These are phyloP conservation scores for Myotis daubentonii DNA, from an alignment of 2,797 vertebrate genomes.

Conservation along the genomic window DNA sequence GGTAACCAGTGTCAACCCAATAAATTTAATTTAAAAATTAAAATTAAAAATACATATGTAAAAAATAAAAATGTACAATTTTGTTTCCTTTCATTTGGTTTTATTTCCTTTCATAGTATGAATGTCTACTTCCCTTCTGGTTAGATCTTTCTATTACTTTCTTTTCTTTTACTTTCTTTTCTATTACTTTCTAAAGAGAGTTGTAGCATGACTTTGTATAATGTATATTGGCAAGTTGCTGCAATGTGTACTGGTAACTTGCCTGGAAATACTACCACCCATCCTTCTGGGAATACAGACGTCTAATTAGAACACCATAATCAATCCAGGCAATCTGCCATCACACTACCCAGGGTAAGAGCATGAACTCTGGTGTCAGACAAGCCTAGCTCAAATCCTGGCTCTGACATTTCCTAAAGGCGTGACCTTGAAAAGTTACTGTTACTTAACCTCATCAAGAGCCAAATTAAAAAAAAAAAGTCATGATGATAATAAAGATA, in stretches of 20 bases:
- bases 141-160: neutral
- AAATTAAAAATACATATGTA: neutral
- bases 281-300: conserved; percentile 41
- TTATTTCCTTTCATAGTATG: neutral
- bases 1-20: neutral
- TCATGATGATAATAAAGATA: neutral
- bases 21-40: neutral
- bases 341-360: neutral
- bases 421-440: conserved; percentile 28
- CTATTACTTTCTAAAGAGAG: neutral
- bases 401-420: conserved; percentile 37
- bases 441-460: conserved; percentile 27
- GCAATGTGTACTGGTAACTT: conserved; percentile 21
- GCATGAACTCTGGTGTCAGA: conserved; percentile 31
- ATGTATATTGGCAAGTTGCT: neutral
- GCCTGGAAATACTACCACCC: conserved; percentile 53
- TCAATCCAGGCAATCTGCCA: conserved; percentile 62
- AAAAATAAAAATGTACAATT: neutral
- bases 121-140: neutral
- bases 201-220: neutral
- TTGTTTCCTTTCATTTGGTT: conserved; percentile 7
- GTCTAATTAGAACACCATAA: conserved; percentile 49
- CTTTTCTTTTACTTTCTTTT: conserved; percentile 15
- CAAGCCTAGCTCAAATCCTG: conserved; percentile 32
- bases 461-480: neutral